Evolutionary conservation across 1,140 invertebrate genomes (phyloP), one percentile per base, ranked within the genome.

Genomic region (Cardiocondyla obscurior): DNA sequence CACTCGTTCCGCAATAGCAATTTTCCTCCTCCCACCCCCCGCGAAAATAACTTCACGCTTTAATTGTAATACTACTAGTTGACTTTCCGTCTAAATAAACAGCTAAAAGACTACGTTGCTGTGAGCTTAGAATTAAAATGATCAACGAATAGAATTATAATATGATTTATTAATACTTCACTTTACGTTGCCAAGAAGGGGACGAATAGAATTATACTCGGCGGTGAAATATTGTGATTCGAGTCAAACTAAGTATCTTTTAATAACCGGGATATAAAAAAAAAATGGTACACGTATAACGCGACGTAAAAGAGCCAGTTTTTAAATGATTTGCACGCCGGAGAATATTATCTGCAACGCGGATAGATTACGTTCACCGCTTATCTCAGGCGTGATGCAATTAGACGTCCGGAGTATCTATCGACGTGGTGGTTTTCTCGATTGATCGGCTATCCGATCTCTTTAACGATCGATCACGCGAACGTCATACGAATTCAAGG

Each of bases 401-500:
- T 69, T 19, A 33, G 46, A 69, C 28, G 8, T 51, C n/a, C 65
- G 10, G 44, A 33, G 10, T 65, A 51, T 30, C 28, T 28, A 33
- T 49, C 14, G 14, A n/a, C n/a, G n/a, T n/a, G n/a, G n/a, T 8
- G 19, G 7, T 74, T 58, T 36, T 19, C 7, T 30, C 33, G 44
- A 65, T 64, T 22, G 42, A 39, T 39, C 55, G 44, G 28, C 28
- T 44, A 72, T 73, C 22, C 36, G 49, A 12, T 81, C 19, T 53
- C 33, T 28, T 73, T 12, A 53, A 69, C 69, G 53, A 83, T 83
- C 58, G 65, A 22, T 69, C 46, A 16, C 14, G 12, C 46, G 30
- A 62, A 39, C 19, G 33, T 2, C 51, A 25, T 58, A 55, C 42
- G 12, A 36, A 84, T 82, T 70, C 70, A 77, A 77, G 82, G 65